Base-by-base conservation (phyloP, 2,888 invertebrate genomes). In the Monopis laevigella region DNA sequence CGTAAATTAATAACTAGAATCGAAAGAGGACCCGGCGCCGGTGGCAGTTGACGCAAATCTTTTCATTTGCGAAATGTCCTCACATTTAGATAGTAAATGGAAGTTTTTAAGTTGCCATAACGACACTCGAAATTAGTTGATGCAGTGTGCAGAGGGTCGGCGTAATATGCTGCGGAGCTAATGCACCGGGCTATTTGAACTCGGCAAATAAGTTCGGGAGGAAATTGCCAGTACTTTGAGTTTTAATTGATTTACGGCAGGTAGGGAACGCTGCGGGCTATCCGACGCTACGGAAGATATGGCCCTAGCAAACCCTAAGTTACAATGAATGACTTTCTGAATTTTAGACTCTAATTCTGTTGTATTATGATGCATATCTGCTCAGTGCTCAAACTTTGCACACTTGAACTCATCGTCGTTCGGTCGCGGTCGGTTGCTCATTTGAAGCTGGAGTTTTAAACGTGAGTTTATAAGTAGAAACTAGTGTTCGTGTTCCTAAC, bases 171-270 rank as follows among this genome's bases (percentile, higher is more conserved):
- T 17, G 17, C 32, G 16, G 17, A 32, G 17, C 17, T 52, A 56
- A 48, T 52, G 51, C 42, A 46, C 44, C 56, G 36, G 52, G 56
- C 27, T 27, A 39, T 16, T 55, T 59, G 51, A 57, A 55, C 49
- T 44, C 45, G 47, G 43, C 44, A 48, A 11, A n/a, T 45, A 47
- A 49, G 46, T 43, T 44, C 44, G 19, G 39, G 47, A 48, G 43
- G 39, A 48, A 55, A 34, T 36, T 36, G 21, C 36, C 21, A 3
- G 51, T 51, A 48, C 52, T 59, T 51, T 55, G 54, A 61, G 58
- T 66, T 66, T 61, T 69, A 69, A 71, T 70, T 70, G 63, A 67
- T 68, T 65, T 63, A 64, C 53, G 50, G 54, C 53, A 58, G 56
- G 55, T 58, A 54, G 55, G 52, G 49, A 45, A 42, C 44, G 45